Base-by-base conservation (phyloP, 1,140 invertebrate genomes). In the Drosophila watanabei region DNA sequence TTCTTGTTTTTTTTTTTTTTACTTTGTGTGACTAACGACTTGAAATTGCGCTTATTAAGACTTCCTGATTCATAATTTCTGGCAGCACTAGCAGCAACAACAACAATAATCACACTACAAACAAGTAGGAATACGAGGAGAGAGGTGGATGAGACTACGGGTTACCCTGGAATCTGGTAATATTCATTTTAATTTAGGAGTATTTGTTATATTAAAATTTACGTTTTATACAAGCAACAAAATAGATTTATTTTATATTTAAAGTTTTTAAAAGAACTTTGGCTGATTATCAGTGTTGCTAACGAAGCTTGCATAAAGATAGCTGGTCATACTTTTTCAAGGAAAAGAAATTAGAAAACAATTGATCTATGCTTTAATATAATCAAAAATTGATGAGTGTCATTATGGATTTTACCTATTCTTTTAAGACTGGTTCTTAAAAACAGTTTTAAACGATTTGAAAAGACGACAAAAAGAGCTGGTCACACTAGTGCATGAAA, bases 31-130 rank as follows among this genome's bases (percentile, higher is more conserved):
- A 91, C 84, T 91, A 91, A 91, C 84, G 84, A 91, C 82, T 81
- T 87, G 72, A 91, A 91, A 91, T 91, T 91, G 88, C 83, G 84
- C 84, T 91, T 91, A 91, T 91, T 91, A 91, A 91, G 88, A 91
- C 88, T 91, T 91, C 88, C 88, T 91, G 88, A 91, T 91, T 87
- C 81, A 82, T 88, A 88, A 91, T 88, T 84, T 79, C 80, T 77
- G 77, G 71, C 69, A 86, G 61, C 80, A 82, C 75, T 61, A 65
- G 51, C 57, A 65, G 14, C 54, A 60, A 59, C 18, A 60, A 68
- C 18, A 56, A 41, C 24, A 46, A 62, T 63, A 72, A 61, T 33
- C 39, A 56, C 52, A 49, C 70, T 43, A 49, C 30, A 60, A 33
- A 68, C 52, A 60, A 54, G 54, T 35, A 30, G 32, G 52, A 56